phyloP scores from a whole-genome alignment of 1,140 invertebrate genomes.

The Drosophila busckii region DNA sequence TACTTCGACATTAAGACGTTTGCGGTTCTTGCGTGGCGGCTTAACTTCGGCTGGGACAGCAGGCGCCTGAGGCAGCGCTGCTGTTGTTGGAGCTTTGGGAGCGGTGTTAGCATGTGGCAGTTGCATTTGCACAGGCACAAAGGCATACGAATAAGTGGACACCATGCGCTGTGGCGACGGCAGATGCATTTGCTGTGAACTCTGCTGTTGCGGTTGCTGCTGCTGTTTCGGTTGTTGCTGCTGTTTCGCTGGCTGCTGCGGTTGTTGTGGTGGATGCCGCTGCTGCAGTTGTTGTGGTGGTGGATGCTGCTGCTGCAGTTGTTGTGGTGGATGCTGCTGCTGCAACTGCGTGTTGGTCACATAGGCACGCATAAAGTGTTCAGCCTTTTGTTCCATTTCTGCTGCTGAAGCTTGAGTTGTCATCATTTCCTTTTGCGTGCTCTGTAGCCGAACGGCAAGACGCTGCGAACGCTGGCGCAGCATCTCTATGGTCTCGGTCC shows the following conservation, averaged over 20 bases:
- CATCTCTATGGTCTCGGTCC: constrained; percentile 6
- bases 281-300: not conserved
- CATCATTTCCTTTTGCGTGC: constrained; percentile 37
- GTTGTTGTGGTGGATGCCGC: not conserved
- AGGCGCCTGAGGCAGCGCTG: not conserved
- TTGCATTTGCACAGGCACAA: no score
- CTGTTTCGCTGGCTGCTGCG: not conserved
- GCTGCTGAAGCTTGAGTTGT: not conserved
- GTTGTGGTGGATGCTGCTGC: not conserved
- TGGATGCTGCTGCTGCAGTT: not conserved
- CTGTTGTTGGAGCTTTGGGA: not conserved
- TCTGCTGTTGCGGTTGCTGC: constrained; percentile 1
- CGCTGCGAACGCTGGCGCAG: constrained; percentile 42
- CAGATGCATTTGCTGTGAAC: not conserved
- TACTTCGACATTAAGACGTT: constrained; percentile 39
- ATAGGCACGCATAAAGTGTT: constrained; percentile 23
- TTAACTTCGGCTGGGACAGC: not conserved
- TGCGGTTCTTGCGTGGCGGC: constrained; percentile 8
- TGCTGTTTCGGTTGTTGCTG: not conserved
- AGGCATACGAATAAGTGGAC: no score
- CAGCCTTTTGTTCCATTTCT: constrained; percentile 14
- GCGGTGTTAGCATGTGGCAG: no score
- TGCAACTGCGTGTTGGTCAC: constrained; percentile 8
- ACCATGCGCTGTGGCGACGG: not conserved
- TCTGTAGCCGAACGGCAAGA: constrained; percentile 34